These are phyloP conservation scores for Hydrolagus colliei DNA, from an alignment of 2,797 vertebrate species.

Conservation along the genomic window DNA sequence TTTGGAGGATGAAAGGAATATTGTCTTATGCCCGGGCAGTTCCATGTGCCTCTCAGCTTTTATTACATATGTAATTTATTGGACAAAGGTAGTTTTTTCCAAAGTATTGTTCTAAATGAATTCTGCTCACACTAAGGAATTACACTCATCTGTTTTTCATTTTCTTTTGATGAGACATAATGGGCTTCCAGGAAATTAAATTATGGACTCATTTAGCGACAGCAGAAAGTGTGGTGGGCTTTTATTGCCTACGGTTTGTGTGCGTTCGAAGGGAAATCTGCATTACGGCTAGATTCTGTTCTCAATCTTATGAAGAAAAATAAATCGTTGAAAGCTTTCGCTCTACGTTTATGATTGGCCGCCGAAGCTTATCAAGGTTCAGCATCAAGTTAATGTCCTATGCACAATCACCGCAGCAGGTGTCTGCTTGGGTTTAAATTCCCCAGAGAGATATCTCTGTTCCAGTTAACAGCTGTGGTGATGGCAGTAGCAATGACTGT, in stretches of 20 bases:
- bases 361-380: constrained; percentile 44
- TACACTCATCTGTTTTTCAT: constrained; percentile 57
- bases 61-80: constrained; percentile 26
- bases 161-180: constrained; percentile 61
- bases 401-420: constrained; percentile 50
- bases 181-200: constrained; percentile 64
- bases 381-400: constrained; percentile 43
- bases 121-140: constrained; percentile 52
- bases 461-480: constrained; percentile 41
- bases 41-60: neutral
- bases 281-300: constrained; percentile 28
- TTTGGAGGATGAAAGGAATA: constrained; percentile 14
- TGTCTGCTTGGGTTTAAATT: constrained; percentile 41
- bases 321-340: constrained; percentile 26
- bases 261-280: constrained; percentile 38
- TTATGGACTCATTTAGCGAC: constrained; percentile 58
- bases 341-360: constrained; percentile 45
- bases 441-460: constrained; percentile 35
- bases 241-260: constrained; percentile 47
- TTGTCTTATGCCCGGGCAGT: neutral
- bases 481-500: constrained; percentile 40
- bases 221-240: constrained; percentile 49
- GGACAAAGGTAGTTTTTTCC: constrained; percentile 35
- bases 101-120: constrained; percentile 51
- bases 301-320: neutral